Evolutionary conservation across 2,113 vertebrate genomes (phyloP).

Genomic region (Nycticryphes semicollaris): DNA sequence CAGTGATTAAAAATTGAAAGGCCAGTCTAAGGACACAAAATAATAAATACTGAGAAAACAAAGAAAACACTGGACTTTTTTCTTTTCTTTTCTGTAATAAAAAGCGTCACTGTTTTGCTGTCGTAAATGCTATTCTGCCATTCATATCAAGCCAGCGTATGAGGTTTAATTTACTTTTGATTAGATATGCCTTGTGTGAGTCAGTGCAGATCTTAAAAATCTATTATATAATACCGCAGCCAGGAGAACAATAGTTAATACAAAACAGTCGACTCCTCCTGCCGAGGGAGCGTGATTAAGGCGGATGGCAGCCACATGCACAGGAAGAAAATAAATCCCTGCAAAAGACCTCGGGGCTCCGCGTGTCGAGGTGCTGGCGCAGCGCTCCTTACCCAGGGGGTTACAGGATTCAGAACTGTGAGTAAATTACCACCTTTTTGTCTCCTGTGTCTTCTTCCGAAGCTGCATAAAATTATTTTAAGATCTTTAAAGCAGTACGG

Average conservation of each 20-base stretch:
- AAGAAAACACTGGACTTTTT: neutral
- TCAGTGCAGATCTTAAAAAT: conserved; percentile 19
- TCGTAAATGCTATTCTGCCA: neutral
- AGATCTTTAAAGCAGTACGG: neutral
- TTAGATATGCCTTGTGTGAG: neutral
- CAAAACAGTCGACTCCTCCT: neutral
- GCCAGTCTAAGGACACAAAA: neutral
- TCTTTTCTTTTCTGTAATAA: neutral
- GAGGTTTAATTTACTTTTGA: conserved; percentile 24
- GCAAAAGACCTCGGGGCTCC: neutral
- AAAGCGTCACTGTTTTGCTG: neutral
- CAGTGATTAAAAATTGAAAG: neutral
- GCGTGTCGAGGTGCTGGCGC: neutral
- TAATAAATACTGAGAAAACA: neutral
- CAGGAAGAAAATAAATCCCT: neutral
- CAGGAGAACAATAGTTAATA: conserved; percentile 22
- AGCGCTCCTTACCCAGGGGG: neutral
- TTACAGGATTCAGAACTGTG: neutral
- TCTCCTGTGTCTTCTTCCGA: neutral
- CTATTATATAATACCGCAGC: neutral
- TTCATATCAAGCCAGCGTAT: neutral
- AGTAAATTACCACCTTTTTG: neutral
- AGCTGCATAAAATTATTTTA: neutral
- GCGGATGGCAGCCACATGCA: neutral
- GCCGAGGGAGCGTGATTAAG: neutral